phyloP scores from a whole-genome alignment of 2,113 vertebrate species.

The Rattus rattus region DNA sequence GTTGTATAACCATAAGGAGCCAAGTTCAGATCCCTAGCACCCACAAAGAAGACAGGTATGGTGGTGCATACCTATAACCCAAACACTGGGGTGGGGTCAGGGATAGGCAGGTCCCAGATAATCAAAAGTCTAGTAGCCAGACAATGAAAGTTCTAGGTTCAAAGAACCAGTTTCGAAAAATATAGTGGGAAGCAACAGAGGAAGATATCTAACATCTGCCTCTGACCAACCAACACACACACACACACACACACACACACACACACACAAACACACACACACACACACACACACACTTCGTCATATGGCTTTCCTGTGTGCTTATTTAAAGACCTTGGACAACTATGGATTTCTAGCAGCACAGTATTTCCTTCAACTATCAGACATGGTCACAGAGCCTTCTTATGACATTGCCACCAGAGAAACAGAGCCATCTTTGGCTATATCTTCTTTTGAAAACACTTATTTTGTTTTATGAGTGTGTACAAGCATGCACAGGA shows the following conservation, averaged over 20 bases:
- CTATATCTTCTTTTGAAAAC: background rate
- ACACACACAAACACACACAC: background rate
- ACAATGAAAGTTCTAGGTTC: background rate
- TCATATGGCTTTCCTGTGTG: background rate
- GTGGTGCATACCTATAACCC: background rate
- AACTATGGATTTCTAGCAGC: slow-evolving; percentile 28
- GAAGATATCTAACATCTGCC: background rate
- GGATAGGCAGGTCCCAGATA: background rate
- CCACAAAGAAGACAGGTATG: background rate
- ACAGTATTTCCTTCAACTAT: slow-evolving; percentile 10
- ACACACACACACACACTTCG: background rate
- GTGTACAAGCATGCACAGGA: background rate
- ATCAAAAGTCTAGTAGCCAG: background rate
- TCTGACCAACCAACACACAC: background rate
- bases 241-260: background rate
- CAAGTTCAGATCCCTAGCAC: background rate
- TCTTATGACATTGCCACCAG: background rate
- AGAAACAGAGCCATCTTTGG: slow-evolving; percentile 40
- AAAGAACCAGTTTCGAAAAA: background rate
- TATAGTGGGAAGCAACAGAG: background rate
- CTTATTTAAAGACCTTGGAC: background rate
- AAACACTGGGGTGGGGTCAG: background rate
- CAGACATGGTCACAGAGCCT: slow-evolving; percentile 20
- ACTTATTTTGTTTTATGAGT: background rate
- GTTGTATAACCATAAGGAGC: background rate